Evolutionary conservation across 2,113 vertebrate genomes (phyloP).

Genomic region (Odontesthes bonariensis): DNA sequence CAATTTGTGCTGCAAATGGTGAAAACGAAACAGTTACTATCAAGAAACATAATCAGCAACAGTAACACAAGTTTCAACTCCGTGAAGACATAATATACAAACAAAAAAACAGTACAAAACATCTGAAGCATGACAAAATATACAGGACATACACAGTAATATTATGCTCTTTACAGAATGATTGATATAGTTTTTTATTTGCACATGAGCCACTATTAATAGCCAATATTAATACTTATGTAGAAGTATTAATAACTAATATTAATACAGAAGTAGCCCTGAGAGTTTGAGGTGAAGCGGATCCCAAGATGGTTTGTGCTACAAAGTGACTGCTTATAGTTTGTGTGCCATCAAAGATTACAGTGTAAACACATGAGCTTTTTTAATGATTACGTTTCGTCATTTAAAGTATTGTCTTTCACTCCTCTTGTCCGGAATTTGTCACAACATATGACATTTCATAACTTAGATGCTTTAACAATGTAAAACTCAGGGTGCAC

Average conservation of each 20-base stretch:
- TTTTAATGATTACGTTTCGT: not conserved
- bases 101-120: conserved; percentile 29
- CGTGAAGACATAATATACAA: conserved; percentile 4
- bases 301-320: conserved; percentile 25
- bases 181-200: not conserved
- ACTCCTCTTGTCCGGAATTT: not conserved
- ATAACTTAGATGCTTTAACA: conserved; percentile 3
- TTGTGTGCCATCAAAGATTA: not conserved
- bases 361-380: conserved; percentile 7
- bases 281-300: conserved; percentile 34
- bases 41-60: conserved; percentile 11
- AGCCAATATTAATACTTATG: not conserved
- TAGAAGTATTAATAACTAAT: no score
- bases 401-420: not conserved
- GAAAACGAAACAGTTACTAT: conserved; percentile 5
- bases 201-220: not conserved
- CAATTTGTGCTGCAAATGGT: not conserved
- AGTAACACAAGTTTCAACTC: conserved; percentile 9
- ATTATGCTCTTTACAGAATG: not conserved
- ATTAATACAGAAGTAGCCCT: conserved; percentile 36
- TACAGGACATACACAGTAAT: conserved; percentile 51
- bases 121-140: conserved; percentile 29
- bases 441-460: not conserved
- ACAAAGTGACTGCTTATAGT: not conserved
- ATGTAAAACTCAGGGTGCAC: conserved; percentile 18